Base-by-base conservation (phyloP, 1,140 invertebrate species). In the Pseudobourletiella spinata region DNA sequence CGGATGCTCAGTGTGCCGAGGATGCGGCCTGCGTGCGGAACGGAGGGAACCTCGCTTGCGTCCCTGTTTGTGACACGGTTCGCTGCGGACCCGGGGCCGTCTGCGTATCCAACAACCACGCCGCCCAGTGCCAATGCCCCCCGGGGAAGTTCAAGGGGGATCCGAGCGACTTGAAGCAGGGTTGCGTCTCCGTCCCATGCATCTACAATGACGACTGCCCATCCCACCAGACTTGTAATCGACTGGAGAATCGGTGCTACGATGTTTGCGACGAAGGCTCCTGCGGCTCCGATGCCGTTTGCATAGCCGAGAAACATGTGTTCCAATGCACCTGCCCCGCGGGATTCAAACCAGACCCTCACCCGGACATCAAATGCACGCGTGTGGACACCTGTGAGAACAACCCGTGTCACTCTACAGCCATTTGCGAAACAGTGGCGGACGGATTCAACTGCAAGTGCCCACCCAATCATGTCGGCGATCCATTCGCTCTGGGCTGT, bases 281-380 rank as follows among this genome's bases (percentile, higher is more conserved):
- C 6, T 95, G 91, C 71, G 91, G 90, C 1, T 81, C 82, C 26
- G 91, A 91, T 76, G 87, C 91, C 11, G 86, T 94, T 43, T 95
- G 91, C 73, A 82, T 92, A 63, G 84, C 87, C 14, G 87, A 91
- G 73, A 84, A 88, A 71, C 89, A 91, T 72, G 83, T 82, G 70
- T 81, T 84, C 1, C 81, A 81, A 2, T 95, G 91, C 70, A 85
- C 87, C 71, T 95, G 91, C 73, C 88, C 87, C 24, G 83, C 85
- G 18, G 89, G 90, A 1, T 89, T 83, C 70, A 79, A 79, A 71
- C 81, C 87, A 0, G 86, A 91, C 75, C 89, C 91, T 1, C 73
- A 86, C 6, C 81, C 89, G 1, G 89, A 92, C 61, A 80, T 91
- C 14, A 84, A 86, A 70, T 92, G 89, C 71, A 77, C 63, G 22